Evolutionary conservation across 2,113 vertebrate species (phyloP), one percentile per base, ranked within the genome.

Genomic region (Tragelaphus imberbis): DNA sequence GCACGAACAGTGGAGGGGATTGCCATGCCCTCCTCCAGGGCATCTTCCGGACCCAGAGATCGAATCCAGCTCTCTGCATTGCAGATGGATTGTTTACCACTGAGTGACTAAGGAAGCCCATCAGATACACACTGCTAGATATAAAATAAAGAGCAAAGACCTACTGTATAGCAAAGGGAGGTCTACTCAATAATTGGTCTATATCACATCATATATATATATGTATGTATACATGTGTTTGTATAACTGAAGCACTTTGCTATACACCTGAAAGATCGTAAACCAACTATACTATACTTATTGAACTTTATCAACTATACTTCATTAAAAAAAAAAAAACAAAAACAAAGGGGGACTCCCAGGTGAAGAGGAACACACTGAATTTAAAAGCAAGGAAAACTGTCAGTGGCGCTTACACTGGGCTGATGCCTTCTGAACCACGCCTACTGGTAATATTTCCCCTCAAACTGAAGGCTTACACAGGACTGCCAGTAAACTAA

Each of bases 341-440:
- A 3, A 51, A 9, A 25, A 44, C 3, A 19, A 30, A 36, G 9
- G 12, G 12, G 8, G 25, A 79, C 5, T 15, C n/a, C 49, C 12
- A 17, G 25, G 21, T 71, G 58, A 49, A 4, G 30, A 15, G 13
- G 40, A 23, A 9, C 11, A 10, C 25, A 53, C 27, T 19, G 21
- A 55, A 84, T 33, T 55, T 75, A 40, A 75, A 86, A 71, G 30
- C 6, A 27, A 30, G 13, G 30, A 56, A 10, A 79, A 51, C 11
- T 5, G 14, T 7, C 13, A 1, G 9, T 0, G 16, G 12, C 9
- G 16, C 8, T 55, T 11, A 16, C 14, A 2, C 21, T 10, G 27
- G 9, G 6, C 6, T 12, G 27, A 16, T 6, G 3, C 6, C 12
- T n/a, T 16, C 28, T 27, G 51, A 40, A n/a, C 7, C 25, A 3